Base-by-base conservation (phyloP, 2,888 invertebrate species). In the Caenorhabditis virilis region DNA sequence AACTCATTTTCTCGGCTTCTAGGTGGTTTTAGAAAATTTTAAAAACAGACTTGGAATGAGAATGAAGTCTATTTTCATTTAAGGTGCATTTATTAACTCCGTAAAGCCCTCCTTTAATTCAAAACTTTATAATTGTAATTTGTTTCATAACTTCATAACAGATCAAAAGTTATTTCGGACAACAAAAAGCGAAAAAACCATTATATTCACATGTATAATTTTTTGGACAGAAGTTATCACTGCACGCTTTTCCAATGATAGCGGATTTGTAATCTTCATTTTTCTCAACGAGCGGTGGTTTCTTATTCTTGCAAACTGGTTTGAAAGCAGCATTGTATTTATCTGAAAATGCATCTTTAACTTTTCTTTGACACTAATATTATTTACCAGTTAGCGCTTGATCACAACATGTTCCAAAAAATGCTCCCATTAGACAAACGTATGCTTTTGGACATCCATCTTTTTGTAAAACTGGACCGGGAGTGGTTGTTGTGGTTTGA, bases 161-260 rank as follows among this genome's bases (percentile, higher is more conserved):
- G n/a, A n/a, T n/a, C n/a, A n/a, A n/a, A n/a, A n/a, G n/a, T n/a
- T n/a, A n/a, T n/a, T n/a, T n/a, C n/a, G 70, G 64, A 64, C 80
- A 80, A 26, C 80, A 80, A 46, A 68, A 73, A 4, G 79, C 78
- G 39, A 76, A 78, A 11, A 78, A 48, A 35, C 74, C 72, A 22
- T 68, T 60, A 30, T 62, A 51, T 25, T 74, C 62, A 43, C 80
- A 80, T 7, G 47, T 60, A 38, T 73, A 53, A 25, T 55, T 60
- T 7, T 48, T 36, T 1, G 80, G 79, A 43, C 80, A 80, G 63
- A 80, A 80, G 45, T 76, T 65, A 56, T 80, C 78, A 13, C 66
- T 39, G 52, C 80, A 80, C 2, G 53, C 47, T 27, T 78, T 79
- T 26, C 78, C 78, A 23, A 79, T 30, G 7, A 65, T 33, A 2